Evolutionary conservation across 2,797 vertebrate genomes (phyloP).

Genomic region (Lerista edwardsae): DNA sequence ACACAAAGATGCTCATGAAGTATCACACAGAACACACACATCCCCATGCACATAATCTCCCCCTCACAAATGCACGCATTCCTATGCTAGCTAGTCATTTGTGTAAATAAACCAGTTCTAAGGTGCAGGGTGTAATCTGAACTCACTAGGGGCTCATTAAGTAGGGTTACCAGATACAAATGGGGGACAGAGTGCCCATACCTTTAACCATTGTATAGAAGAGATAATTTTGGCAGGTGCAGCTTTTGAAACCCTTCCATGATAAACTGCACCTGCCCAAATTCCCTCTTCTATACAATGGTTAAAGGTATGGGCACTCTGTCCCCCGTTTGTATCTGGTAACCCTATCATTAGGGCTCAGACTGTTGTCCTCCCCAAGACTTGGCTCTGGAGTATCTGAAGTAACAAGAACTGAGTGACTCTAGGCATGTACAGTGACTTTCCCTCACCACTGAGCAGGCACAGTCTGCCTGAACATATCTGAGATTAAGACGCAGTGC

Average conservation of each 20-base stretch:
- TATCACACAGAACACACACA: neutral
- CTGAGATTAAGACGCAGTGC: neutral
- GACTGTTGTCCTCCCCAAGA: neutral
- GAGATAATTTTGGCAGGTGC: too few species aligned
- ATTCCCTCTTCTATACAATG: too few species aligned
- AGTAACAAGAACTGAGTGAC: neutral
- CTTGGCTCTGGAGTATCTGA: neutral
- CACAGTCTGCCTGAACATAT: neutral
- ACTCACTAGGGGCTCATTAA: neutral
- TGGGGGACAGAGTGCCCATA: too few species aligned
- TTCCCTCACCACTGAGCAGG: neutral
- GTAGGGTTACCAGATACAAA: too few species aligned
- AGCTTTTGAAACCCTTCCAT: too few species aligned
- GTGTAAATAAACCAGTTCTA: neutral
- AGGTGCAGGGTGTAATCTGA: neutral
- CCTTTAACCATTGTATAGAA: too few species aligned
- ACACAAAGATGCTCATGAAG: neutral
- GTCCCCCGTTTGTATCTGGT: too few species aligned
- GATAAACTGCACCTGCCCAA: too few species aligned
- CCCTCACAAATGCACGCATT: neutral
- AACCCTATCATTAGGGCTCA: too few species aligned
- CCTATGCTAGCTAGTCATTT: neutral
- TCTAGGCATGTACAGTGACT: neutral
- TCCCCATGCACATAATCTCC: neutral
- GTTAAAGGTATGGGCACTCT: too few species aligned